Conservation (phyloP, 2,797 vertebrate genomes). For the Telmatherina bonti region DNA sequence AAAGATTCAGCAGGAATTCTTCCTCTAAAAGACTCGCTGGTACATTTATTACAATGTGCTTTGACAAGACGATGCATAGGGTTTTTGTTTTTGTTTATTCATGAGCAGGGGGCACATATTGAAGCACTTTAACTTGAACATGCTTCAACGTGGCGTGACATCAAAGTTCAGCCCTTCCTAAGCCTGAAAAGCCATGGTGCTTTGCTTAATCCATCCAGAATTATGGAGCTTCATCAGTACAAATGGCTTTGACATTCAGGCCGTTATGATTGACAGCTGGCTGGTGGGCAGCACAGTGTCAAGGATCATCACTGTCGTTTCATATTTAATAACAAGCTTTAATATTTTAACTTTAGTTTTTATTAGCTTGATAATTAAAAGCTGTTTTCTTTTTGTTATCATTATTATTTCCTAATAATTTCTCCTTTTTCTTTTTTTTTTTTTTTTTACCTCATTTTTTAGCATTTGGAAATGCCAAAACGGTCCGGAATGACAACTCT, state of each 20-base stretch:
- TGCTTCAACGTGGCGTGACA: slow-evolving; percentile 48
- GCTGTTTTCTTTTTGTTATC: no score
- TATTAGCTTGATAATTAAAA: not conserved
- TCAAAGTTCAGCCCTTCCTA: slow-evolving; percentile 50
- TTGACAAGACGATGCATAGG: not conserved
- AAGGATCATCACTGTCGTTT: slow-evolving; percentile 19
- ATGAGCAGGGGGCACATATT: slow-evolving; percentile 20
- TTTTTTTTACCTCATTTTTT: slow-evolving; percentile 42
- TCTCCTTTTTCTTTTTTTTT: not conserved
- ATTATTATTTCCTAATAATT: no score
- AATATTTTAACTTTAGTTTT: not conserved
- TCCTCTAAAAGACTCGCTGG: not conserved
- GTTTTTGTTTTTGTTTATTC: slow-evolving; percentile 41
- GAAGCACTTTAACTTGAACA: slow-evolving; percentile 46
- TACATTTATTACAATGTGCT: slow-evolving; percentile 3
- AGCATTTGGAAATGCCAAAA: slow-evolving; percentile 99
- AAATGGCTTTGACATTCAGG: slow-evolving; percentile 60
- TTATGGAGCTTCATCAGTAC: slow-evolving; percentile 67
- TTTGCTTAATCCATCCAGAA: slow-evolving; percentile 73
- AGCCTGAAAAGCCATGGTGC: slow-evolving; percentile 57
- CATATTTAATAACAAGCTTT: slow-evolving; percentile 23
- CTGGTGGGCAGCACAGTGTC: slow-evolving; percentile 14
- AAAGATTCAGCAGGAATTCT: slow-evolving; percentile 10
- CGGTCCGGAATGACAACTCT: slow-evolving; percentile 97
- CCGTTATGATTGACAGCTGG: slow-evolving; percentile 56